Evolutionary conservation across 2,113 vertebrate genomes (phyloP).

Genomic region (Notarius lentiginosus): DNA sequence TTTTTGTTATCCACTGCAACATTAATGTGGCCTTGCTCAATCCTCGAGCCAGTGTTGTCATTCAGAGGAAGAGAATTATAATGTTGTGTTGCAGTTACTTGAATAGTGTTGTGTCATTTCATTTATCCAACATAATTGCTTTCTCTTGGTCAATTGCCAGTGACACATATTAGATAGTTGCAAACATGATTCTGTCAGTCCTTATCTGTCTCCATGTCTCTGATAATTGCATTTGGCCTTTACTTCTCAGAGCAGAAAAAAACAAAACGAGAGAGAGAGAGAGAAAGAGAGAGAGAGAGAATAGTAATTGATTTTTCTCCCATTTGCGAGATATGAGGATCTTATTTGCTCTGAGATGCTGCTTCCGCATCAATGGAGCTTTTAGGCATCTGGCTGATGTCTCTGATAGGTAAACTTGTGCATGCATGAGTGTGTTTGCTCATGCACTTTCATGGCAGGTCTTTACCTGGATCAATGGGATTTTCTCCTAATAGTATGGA

Average conservation of each 20-base stretch:
- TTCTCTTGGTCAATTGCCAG: slow-evolving; percentile 49
- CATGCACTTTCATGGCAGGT: slow-evolving; percentile 35
- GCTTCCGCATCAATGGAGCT: slow-evolving; percentile 48
- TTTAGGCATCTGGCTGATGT: slow-evolving; percentile 42
- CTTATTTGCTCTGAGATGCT: slow-evolving; percentile 51
- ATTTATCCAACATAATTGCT: slow-evolving; percentile 51
- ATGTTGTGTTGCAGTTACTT: slow-evolving; percentile 26
- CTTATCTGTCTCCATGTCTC: slow-evolving; percentile 52
- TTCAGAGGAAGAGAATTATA: not conserved
- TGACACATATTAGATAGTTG: slow-evolving; percentile 52
- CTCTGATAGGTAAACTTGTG: slow-evolving; percentile 27
- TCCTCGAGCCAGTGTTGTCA: not conserved
- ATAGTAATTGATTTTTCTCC: slow-evolving; percentile 54
- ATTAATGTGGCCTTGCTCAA: not conserved
- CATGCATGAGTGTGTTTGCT: not conserved
- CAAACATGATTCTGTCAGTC: slow-evolving; percentile 51
- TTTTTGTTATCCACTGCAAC: not conserved
- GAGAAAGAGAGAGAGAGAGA: not conserved
- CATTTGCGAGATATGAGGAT: slow-evolving; percentile 52
- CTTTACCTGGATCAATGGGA: not conserved
- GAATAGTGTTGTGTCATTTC: slow-evolving; percentile 33
- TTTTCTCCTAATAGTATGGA: not conserved
- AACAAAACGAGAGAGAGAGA: slow-evolving; percentile 39
- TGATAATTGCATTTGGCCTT: slow-evolving; percentile 59
- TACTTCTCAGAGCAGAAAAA: slow-evolving; percentile 51